Evolutionary conservation across 2,113 vertebrate species (phyloP), one percentile per base, ranked within the genome.

Genomic region (Passer domesticus): DNA sequence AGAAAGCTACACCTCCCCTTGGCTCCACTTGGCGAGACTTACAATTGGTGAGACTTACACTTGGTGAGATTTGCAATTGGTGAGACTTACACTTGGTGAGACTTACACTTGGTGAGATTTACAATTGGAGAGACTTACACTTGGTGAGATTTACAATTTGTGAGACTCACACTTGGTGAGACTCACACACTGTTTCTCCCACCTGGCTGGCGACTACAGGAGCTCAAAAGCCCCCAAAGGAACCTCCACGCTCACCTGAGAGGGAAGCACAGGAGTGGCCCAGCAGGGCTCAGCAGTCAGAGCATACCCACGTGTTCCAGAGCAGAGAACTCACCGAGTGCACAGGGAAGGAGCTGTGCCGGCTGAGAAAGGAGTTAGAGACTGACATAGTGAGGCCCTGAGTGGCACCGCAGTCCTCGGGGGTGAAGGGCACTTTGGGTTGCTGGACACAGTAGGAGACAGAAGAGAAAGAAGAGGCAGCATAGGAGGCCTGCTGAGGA

Each of bases 311-410:
- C 18, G 5, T 9, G 88, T 27, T 7, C 10, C 79, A 83, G 67
- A 1, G 87, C 11, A 2, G 89, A 92, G 96, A 12, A 99, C 99
- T 99, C 99, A 99, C 99, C 99, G 98, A 99, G 94, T 99, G 99
- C 95, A 99, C 99, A 93, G 98, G 98, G 93, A 99, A 98, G 97
- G 98, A 99, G 96, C 98, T 98, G 95, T 99, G 99, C 98, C 99
- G 99, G 98, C 98, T 99, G 97, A 99, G 99, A 99, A 99, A 99
- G 98, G 99, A 99, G 98, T 99, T 99, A 99, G 99, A 99, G 98
- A 99, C 97, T 97, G 99, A 99, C 96, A 99, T 98, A 98, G 98
- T 99, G 98, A 99, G 98, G 97, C 99, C 98, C 98, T 98, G 98
- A 98, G 98, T 90, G 98, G 99, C 98, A 98, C 97, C 98, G 97